phyloP scores from a whole-genome alignment of 2,113 vertebrate genomes.

The Pterocles orientalis region DNA sequence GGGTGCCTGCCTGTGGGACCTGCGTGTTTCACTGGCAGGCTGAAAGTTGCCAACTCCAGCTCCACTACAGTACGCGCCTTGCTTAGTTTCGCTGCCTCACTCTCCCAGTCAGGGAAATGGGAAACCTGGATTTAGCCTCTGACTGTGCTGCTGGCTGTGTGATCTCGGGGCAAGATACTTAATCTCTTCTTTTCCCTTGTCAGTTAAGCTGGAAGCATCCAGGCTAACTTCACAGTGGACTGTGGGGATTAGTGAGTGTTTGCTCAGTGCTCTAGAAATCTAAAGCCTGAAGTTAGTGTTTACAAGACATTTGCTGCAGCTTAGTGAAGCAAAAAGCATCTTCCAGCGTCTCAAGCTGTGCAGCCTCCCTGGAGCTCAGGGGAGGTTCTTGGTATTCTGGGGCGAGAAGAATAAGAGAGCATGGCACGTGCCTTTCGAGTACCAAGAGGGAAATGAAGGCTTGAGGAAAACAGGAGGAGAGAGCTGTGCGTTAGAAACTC shows the following conservation, averaged over 20 bases:
- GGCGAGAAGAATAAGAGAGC: neutral
- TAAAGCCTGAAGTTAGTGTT: slow-evolving; percentile 29
- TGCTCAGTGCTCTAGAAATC: slow-evolving; percentile 4
- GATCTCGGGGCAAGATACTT: neutral
- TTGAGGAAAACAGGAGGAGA: neutral
- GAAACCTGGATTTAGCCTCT: neutral
- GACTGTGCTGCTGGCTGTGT: neutral
- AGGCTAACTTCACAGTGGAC: neutral
- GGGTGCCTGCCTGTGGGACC: neutral
- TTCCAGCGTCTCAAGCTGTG: neutral
- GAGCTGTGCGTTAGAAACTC: accelerated
- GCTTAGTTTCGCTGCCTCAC: neutral
- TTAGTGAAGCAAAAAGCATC: slow-evolving; percentile 6
- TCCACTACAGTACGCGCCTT: accelerated
- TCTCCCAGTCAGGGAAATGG: neutral
- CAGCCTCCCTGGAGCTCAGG: neutral
- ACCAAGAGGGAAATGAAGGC: neutral
- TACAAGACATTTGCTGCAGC: neutral
- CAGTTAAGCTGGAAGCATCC: slow-evolving; percentile 1
- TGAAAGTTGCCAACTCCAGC: neutral
- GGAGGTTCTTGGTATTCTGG: neutral
- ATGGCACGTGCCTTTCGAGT: neutral
- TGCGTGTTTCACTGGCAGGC: neutral
- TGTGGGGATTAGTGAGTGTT: slow-evolving; percentile 16
- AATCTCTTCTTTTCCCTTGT: slow-evolving; percentile 10